phyloP scores from a whole-genome alignment of 2,797 vertebrate species.

The Gorsachius magnificus region DNA sequence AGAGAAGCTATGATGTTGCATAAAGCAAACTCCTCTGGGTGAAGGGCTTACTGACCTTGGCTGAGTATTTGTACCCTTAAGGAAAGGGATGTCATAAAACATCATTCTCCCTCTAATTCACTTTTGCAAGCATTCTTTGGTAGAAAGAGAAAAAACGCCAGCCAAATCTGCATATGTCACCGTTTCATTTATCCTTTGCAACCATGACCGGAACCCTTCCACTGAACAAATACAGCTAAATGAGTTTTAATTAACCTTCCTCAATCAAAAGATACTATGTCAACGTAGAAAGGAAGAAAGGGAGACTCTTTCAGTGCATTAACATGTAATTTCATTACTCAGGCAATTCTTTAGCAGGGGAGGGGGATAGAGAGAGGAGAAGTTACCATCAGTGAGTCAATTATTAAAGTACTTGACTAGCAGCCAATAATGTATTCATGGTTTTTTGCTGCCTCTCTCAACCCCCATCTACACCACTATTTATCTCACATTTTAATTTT shows the following conservation, averaged over 20 bases:
- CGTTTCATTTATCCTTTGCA: constrained; percentile 27
- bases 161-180: constrained; percentile 19
- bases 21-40: background rate
- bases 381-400: constrained; percentile 57
- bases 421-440: constrained; percentile 79
- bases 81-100: constrained; percentile 2
- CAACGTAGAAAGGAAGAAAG: constrained; percentile 44
- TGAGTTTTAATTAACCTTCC: constrained; percentile 76
- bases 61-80: background rate
- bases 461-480: constrained; percentile 58
- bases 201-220: constrained; percentile 5
- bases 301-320: constrained; percentile 50
- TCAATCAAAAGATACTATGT: constrained; percentile 76
- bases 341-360: constrained; percentile 23
- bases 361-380: background rate
- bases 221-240: constrained; percentile 70
- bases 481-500: constrained; percentile 87
- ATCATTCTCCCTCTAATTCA: background rate
- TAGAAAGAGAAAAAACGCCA: background rate
- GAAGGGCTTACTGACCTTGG: constrained; percentile 29
- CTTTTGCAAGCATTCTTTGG: background rate
- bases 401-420: constrained; percentile 73
- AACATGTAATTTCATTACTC: constrained; percentile 68
- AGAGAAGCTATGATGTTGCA: background rate
- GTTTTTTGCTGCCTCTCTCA: constrained; percentile 13